These are phyloP conservation scores for Crenuchus spilurus DNA, from an alignment of 2,797 vertebrate species.

Conservation along the genomic window DNA sequence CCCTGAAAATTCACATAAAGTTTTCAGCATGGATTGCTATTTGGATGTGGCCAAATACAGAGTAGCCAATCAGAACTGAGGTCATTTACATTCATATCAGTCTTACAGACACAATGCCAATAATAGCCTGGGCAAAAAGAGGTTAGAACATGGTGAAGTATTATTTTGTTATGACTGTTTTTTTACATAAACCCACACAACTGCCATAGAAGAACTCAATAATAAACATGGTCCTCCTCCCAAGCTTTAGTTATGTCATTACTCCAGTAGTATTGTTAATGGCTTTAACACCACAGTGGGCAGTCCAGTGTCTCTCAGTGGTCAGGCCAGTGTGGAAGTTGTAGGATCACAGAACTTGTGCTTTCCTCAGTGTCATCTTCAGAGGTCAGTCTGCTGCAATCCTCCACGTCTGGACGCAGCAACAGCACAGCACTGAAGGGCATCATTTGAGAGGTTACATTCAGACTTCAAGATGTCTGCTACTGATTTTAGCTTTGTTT, in stretches of 20 bases:
- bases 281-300: background rate
- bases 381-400: slow-evolving; percentile 45
- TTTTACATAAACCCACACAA: too few relatives aligned
- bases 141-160: too few relatives aligned
- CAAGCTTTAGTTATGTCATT: background rate
- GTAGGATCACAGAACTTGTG: slow-evolving; percentile 16
- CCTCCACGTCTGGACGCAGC: slow-evolving; percentile 47
- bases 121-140: too few relatives aligned
- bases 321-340: slow-evolving; percentile 34
- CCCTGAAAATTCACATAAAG: too few relatives aligned
- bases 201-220: too few relatives aligned
- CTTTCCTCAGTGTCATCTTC: slow-evolving; percentile 29
- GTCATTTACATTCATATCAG: too few relatives aligned
- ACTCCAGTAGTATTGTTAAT: background rate
- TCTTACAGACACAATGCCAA: too few relatives aligned
- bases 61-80: too few relatives aligned
- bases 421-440: slow-evolving; percentile 48
- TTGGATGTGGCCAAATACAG: too few relatives aligned
- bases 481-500: too few relatives aligned
- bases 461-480: background rate
- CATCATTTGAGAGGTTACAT: background rate
- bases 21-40: too few relatives aligned
- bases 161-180: too few relatives aligned
- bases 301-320: background rate
- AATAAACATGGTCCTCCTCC: background rate